Evolutionary conservation across 2,888 invertebrate genomes (phyloP), one percentile per base, ranked within the genome.

Genomic region (Aricia artaxerxes): DNA sequence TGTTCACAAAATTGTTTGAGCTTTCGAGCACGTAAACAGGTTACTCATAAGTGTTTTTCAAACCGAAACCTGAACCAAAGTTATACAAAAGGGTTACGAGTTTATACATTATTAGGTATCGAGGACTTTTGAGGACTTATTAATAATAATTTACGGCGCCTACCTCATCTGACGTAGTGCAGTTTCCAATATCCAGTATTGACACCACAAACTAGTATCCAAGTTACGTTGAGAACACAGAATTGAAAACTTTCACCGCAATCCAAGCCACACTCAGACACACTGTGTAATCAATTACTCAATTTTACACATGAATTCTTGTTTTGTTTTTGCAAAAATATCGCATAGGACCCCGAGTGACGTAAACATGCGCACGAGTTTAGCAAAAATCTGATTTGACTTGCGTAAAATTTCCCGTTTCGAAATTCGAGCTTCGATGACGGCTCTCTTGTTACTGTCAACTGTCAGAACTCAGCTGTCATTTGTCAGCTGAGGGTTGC

Each of bases 291-390:
- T 69, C 69, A 69, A 69, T 35, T 69, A 69, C 69, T 16, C 35
- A 11, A 38, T 69, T 38, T 31, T 75, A 38, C 73, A 38, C 78
- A 40, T 61, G 69, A 78, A 60, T 40, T 77, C 44, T 75, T 80
- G 78, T 81, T 81, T 81, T 80, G 80, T 60, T 82, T 81, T 61
- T 73, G 44, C 64, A 60, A 61, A 79, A 81, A 73, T 80, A 76
- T 78, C 80, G 79, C 77, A 57, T 73, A 61, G 49, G 35, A 40
- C 38, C 61, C 35, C 57, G 35, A 73, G 57, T 75, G 79, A 78
- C 78, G 57, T 60, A 69, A 77, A 79, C n/a, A 40, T 77, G 81
- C 79, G 80, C 80, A 79, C 79, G 79, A 79, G 80, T 78, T 76
- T 44, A 53, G 60, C 73, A 61, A 78, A 61, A 72, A 72, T 72